Evolutionary conservation across 2,888 invertebrate species (phyloP).

Genomic region (Caenorhabditis macrosperma): DNA sequence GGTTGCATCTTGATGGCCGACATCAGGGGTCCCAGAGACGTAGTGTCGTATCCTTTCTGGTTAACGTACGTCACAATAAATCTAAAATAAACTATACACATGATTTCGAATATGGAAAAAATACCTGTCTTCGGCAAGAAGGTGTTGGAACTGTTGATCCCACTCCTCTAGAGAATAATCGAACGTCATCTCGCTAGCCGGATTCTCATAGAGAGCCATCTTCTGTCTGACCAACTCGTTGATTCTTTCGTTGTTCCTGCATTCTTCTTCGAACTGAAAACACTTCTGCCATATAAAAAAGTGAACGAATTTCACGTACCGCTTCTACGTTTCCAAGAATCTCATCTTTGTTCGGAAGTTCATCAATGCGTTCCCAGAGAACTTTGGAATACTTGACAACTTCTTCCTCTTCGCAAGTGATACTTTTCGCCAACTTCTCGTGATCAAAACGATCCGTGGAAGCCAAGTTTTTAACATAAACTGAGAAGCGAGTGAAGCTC

Average conservation of each 20-base stretch:
- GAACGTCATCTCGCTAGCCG: background rate
- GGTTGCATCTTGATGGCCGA: background rate
- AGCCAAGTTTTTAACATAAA: conserved; percentile 6
- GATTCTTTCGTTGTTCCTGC: background rate
- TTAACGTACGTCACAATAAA: conserved; percentile 1
- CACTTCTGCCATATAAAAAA: background rate
- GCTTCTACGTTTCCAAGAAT: conserved; percentile 2
- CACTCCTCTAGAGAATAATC: background rate
- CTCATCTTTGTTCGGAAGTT: conserved; percentile 4
- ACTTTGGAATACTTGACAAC: conserved; percentile 1
- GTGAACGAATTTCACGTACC: background rate
- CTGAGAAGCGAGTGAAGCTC: conserved; percentile 13
- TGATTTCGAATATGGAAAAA: background rate
- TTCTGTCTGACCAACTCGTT: conserved; percentile 4
- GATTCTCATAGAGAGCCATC: background rate
- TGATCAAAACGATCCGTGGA: conserved; percentile 7
- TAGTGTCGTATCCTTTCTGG: background rate
- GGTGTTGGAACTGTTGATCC: conserved; percentile 6
- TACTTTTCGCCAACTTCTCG: background rate
- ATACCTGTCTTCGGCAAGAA: background rate
- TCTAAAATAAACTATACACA: background rate
- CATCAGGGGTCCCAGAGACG: background rate
- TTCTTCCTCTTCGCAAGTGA: conserved; percentile 4
- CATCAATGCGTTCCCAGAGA: conserved; percentile 8
- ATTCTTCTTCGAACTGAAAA: conserved; percentile 5